Conservation (phyloP, 2,888 invertebrate genomes). For the Dermolepida albohirtum region DNA sequence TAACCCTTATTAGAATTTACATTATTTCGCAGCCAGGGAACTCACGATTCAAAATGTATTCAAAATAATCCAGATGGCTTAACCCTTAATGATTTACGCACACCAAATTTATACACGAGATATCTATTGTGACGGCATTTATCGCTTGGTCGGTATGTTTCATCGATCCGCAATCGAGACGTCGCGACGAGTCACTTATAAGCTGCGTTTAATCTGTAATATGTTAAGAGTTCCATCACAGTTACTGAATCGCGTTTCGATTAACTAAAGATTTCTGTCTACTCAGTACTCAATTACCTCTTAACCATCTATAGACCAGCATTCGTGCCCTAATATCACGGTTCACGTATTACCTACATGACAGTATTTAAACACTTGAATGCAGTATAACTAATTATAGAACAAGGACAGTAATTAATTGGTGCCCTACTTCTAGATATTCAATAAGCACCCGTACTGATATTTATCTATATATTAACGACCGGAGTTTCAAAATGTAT, state of each 20-base stretch:
- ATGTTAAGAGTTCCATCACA: slow-evolving; percentile 56
- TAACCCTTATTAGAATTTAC: slow-evolving; percentile 21
- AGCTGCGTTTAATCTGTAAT: slow-evolving; percentile 53
- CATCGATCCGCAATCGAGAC: slow-evolving; percentile 40
- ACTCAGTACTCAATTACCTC: slow-evolving; percentile 52
- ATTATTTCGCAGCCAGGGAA: slow-evolving; percentile 6
- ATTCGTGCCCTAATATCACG: slow-evolving; percentile 33
- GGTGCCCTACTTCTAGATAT: too few species aligned
- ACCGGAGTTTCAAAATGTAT: too few species aligned
- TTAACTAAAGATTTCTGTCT: slow-evolving; percentile 51
- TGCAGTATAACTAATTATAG: not conserved
- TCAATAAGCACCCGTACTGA: too few species aligned
- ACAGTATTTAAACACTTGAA: not conserved
- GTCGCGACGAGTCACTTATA: slow-evolving; percentile 51
- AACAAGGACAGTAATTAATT: not conserved
- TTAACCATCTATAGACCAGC: slow-evolving; percentile 50
- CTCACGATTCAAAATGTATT: slow-evolving; percentile 23
- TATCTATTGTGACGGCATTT: slow-evolving; percentile 36
- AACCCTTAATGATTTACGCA: slow-evolving; percentile 27
- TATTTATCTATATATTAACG: too few species aligned
- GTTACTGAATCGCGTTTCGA: slow-evolving; percentile 54
- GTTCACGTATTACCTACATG: slow-evolving; percentile 6
- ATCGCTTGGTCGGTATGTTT: slow-evolving; percentile 21
- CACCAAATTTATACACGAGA: slow-evolving; percentile 21
- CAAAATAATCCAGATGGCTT: slow-evolving; percentile 29